Base-by-base conservation (phyloP, 1,140 invertebrate genomes). In the Leptonema lineaticorne region DNA sequence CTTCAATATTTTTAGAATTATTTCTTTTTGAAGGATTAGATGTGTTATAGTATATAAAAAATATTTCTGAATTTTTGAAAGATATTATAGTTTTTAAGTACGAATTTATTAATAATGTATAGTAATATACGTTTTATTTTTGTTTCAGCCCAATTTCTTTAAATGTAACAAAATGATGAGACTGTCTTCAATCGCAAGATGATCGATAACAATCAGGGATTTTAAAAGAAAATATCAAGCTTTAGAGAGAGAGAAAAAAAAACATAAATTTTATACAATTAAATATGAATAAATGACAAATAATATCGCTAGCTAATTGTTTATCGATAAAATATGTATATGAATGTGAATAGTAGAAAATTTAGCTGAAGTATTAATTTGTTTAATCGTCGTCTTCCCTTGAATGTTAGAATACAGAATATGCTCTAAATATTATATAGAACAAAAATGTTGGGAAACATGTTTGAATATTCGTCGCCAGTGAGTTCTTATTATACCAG, bases 401-500 rank as follows among this genome's bases (percentile, higher is more conserved):
- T 9, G 37, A 41, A 41, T n/a, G n/a, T n/a, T n/a, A n/a, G n/a
- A 4, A 41, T 41, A 41, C 37, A 18, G n/a, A n/a, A n/a, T 59
- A 29, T 28, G 6, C n/a, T 18, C 4, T 29, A 26, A 7, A 59
- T 53, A 2, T 53, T 26, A 7, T 11, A 53, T 53, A 53, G 22
- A 48, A 57, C 14, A 28, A 63, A 64, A 33, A 72, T 69, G 58
- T 30, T 67, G 60, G 63, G 60, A 46, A 69, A 72, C 67, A 73
- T 73, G 71, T 73, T 73, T 37, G 65, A 69, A 33, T 73, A 73
- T 65, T 69, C 71, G 5, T 56, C 68, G 11, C 65, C 71, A 14
- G 71, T 70, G 24, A 73, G 58, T 45, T 70, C 72, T 20, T 73
- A 73, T 67, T 73, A 73, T 56, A 29, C 72, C 29, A 68, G 59